Evolutionary conservation across 2,113 vertebrate species (phyloP), one percentile per base, ranked within the genome.

Genomic region (Xenotilapia leptura): DNA sequence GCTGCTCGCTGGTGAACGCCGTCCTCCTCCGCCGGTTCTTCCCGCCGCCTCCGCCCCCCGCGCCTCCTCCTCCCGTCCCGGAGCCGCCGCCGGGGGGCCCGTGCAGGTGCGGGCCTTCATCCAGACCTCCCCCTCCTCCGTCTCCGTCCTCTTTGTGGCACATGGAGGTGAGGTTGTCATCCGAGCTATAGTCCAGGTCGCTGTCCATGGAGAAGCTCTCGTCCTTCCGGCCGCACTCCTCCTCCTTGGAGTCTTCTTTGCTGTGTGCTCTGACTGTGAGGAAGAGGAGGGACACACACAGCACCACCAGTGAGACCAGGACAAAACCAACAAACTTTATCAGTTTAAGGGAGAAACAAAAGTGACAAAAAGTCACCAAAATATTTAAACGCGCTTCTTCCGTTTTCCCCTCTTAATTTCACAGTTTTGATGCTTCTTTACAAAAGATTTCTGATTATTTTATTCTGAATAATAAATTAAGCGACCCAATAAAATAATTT

Each of bases 1-100:
- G 98, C 95, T 99, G 99, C 95, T 99, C 99, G 92, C 98, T 99
- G 86, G 98, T 99, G 95, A 99, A 99, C 19, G 99, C 99, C 2
- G 99, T 99, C 88, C 98, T 93, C 93, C 98, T 94, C 92, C 98
- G 95, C 65, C 98, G 95, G 96, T 99, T 99, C 92, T 99, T 99
- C 13, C 98, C 98, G 28, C 97, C 97, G 0, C 97, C 97, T 87
- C 96, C 96, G 88, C 95, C 95, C 80, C 92, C 94, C 81, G 92
- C 93, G 19, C 92, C 88, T 47, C 96, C 88, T 77, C 93, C 80
- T 2, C 28, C 10, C 3, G 85, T 80, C 33, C 96, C 88, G 79
- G 94, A 82, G 19, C 83, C 45, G 45, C 82, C 58, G 5, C 60
- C 65, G n/a, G 40, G 6, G 19, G 94, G 79, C 36, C 95, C 94